A percentile compares a stretch with the other conserved stretches of the same genome.
These are phyloP conservation scores for Vandiemenella viatica DNA, from an alignment of 2,888 invertebrate genomes.

Conservation along the genomic window DNA sequence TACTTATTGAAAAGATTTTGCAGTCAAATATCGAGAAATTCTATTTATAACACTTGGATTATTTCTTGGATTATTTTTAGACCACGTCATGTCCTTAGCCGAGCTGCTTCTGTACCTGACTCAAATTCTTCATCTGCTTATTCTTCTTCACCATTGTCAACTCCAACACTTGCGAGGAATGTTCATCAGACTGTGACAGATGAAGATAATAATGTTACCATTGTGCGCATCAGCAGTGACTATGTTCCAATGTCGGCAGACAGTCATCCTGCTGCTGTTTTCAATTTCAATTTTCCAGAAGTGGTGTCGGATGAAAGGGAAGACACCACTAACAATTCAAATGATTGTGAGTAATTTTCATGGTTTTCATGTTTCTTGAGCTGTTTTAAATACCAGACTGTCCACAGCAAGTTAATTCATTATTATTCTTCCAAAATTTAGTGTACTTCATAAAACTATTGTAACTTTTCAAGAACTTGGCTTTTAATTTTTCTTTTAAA, in stretches of 20 bases:
- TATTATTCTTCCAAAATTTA: no score
- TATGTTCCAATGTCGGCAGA: conserved; percentile 2
- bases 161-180: no score
- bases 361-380: no score
- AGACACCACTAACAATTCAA: no score
- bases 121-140: conserved; percentile 5
- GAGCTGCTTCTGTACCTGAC: conserved; percentile 13
- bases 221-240: conserved; percentile 19
- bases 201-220: conserved; percentile 18
- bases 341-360: no score
- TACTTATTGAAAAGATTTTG: background rate
- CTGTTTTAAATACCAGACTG: no score
- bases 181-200: no score
- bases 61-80: conserved; percentile 1
- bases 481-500: no score
- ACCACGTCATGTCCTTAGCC: conserved; percentile 9
- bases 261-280: conserved; percentile 11
- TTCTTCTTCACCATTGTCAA: conserved; percentile 5
- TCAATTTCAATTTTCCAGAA: conserved; percentile 18
- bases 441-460: no score
- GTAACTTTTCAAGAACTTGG: no score
- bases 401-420: no score
- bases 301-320: no score
- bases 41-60: background rate
- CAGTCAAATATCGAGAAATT: background rate